phyloP scores from a whole-genome alignment of 2,113 vertebrate species.

The Anhinga rufa region DNA sequence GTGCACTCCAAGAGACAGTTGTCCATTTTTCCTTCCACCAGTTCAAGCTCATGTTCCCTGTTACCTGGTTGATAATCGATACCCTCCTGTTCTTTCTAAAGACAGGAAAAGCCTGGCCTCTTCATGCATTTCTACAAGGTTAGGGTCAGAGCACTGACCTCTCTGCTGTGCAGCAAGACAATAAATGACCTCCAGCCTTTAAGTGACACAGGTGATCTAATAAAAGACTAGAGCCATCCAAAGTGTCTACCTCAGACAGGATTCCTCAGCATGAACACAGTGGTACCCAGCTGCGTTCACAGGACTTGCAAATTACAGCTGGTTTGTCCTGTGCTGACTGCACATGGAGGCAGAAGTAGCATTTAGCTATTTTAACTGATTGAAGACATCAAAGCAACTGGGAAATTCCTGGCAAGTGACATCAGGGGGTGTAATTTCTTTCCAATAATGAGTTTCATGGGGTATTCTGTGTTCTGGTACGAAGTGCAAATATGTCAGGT shows the following conservation, averaged over 20 bases:
- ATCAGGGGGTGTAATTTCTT: not conserved
- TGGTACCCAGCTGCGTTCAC: not conserved
- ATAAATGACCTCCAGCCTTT: not conserved
- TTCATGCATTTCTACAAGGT: not conserved
- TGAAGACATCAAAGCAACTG: not conserved
- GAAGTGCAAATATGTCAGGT: not conserved
- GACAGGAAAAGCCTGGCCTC: not conserved
- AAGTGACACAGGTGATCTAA: not conserved
- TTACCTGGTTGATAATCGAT: not conserved
- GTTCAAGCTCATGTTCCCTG: not conserved
- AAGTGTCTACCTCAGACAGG: not conserved
- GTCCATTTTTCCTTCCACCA: not conserved
- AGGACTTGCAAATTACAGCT: not conserved
- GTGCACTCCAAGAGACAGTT: not conserved
- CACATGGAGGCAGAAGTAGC: not conserved
- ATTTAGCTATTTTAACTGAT: not conserved
- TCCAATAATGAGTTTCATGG: not conserved
- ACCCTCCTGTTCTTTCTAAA: not conserved
- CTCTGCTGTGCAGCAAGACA: not conserved
- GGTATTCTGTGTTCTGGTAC: not conserved
- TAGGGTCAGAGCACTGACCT: not conserved
- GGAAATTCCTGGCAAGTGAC: not conserved
- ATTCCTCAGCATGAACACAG: not conserved
- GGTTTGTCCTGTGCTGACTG: not conserved
- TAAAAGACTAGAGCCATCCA: not conserved